These are phyloP conservation scores for Eupithecia insigniata DNA, from an alignment of 2,888 invertebrate species.

Conservation along the genomic window DNA sequence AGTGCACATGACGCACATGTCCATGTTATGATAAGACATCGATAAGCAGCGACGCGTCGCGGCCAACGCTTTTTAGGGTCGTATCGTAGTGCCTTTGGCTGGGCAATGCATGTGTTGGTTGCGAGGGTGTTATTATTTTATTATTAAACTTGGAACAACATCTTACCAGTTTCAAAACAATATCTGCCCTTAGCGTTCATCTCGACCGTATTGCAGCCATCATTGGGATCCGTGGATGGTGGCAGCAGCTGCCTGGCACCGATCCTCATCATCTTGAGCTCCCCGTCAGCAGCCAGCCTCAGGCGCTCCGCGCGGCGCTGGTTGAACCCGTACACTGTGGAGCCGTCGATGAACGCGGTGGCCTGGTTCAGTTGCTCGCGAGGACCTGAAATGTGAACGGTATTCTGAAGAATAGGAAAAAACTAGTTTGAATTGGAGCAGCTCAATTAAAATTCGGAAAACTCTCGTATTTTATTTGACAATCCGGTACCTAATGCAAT, in stretches of 20 bases:
- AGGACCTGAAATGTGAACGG: slow-evolving; percentile 79
- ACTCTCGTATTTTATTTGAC: not conserved
- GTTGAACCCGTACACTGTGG: slow-evolving; percentile 90
- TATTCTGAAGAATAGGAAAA: not conserved
- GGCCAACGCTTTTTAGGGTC: too few species aligned
- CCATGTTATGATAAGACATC: too few species aligned
- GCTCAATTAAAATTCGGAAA: not conserved
- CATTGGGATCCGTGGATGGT: slow-evolving; percentile 86
- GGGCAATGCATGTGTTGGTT: too few species aligned
- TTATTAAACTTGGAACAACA: too few species aligned
- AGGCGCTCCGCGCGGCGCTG: slow-evolving; percentile 76
- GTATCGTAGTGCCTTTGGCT: too few species aligned
- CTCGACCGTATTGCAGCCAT: slow-evolving; percentile 90
- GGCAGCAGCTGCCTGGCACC: slow-evolving; percentile 88
- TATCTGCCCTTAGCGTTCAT: slow-evolving; percentile 89
- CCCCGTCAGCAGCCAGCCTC: slow-evolving; percentile 83
- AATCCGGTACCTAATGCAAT: not conserved
- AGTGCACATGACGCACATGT: too few species aligned
- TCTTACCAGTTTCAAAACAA: slow-evolving; percentile 89
- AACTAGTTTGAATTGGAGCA: not conserved
- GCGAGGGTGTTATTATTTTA: too few species aligned
- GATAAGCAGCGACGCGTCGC: too few species aligned
- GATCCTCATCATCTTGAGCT: slow-evolving; percentile 86
- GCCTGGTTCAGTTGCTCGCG: slow-evolving; percentile 94
- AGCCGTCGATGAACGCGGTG: slow-evolving; percentile 93